Percentiles rank a stretch among this genome's conserved stretches.
Conservation (phyloP, 2,113 vertebrate species). For the Furnarius figulus region DNA sequence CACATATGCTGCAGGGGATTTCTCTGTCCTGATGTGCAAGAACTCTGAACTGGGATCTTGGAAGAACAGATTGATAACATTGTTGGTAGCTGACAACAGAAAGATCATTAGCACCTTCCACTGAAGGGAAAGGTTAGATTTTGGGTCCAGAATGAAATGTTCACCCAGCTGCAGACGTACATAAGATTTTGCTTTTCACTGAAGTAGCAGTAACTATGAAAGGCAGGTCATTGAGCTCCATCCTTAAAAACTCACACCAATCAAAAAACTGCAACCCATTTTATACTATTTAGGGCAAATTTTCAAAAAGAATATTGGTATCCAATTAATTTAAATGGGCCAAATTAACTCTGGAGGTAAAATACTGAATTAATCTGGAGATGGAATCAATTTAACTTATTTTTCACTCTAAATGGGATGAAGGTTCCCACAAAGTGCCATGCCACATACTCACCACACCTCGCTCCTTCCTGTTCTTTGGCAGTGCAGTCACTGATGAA, state of each 20-base stretch:
- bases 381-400: background rate
- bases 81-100: background rate
- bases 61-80: background rate
- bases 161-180: background rate
- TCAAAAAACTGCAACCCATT: background rate
- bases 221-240: background rate
- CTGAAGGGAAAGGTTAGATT: background rate
- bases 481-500: constrained; percentile 81
- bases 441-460: constrained; percentile 79
- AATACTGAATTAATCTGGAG: background rate
- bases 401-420: background rate
- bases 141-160: background rate
- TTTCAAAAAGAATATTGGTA: background rate
- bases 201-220: background rate
- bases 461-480: constrained; percentile 75
- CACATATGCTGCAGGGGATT: background rate
- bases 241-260: background rate
- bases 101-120: background rate
- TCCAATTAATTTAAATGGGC: background rate
- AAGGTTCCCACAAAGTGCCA: background rate
- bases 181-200: background rate
- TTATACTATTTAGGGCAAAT: background rate
- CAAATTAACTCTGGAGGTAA: background rate
- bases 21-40: background rate
- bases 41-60: background rate